Evolutionary conservation across 2,797 vertebrate genomes (phyloP), one percentile per base, ranked within the genome.

Genomic region (Petrocephalus schoutedeni): DNA sequence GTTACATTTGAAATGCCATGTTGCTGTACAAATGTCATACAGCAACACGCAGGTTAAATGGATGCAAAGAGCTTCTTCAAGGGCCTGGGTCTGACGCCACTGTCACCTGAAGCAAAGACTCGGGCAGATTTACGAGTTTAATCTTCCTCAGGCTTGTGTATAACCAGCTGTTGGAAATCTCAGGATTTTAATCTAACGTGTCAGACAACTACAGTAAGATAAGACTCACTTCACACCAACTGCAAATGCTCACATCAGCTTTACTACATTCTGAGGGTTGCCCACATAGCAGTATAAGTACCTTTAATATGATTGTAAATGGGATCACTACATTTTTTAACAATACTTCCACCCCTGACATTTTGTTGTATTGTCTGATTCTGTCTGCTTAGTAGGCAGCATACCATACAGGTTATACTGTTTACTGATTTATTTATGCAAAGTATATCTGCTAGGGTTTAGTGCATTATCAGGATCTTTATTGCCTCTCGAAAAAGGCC

Each of bases 81-180:
- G 4, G 49, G 74, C 74, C 41, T 10, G 74, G 16, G 74, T 21
- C 74, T 80, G 74, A 80, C 74, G 9, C 74, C 45, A 12, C 74
- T 80, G 74, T 49, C 41, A 49, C 74, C 41, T 49, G 74, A n/a
- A 80, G 74, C 7, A 49, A 45, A 86, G 23, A 32, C 28, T 3
- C 32, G 59, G 54, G 23, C 14, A 3, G 21, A 58, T 57, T 23
- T 85, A 28, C 8, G 32, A 56, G 16, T 59, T 36, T 86, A 21
- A 41, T 59, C 85, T 36, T 28, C 85, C 56, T 32, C 6, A 16
- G 51, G 51, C 21, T 32, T 84, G 53, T 56, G 82, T 84, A 56
- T 56, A 85, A 58, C 23, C 84, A 85, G 84, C 84, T 85, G 53
- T 36, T 85, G 83, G 54, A 3, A 28, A 58, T 85, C 84, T 58